phyloP scores from a whole-genome alignment of 1,140 invertebrate genomes.

The Drosophila punjabiensis region DNA sequence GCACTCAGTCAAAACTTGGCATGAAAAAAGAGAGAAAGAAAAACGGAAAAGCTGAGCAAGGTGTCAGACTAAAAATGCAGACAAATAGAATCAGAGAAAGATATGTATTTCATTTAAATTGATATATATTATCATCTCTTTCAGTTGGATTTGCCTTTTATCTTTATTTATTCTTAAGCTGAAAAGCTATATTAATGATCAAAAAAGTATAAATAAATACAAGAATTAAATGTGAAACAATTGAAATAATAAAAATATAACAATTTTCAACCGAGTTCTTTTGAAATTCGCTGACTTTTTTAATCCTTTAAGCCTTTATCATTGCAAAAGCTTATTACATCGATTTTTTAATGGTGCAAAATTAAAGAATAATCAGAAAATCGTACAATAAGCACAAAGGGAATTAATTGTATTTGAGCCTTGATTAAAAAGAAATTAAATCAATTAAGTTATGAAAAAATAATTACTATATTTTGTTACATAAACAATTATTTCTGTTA shows the following conservation, averaged over 20 bases:
- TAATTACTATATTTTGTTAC: background rate
- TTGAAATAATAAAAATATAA: background rate
- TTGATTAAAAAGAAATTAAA: background rate
- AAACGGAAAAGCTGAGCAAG: background rate
- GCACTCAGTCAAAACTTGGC: conserved; percentile 50
- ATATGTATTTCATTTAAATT: background rate
- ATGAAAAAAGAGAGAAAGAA: conserved; percentile 5
- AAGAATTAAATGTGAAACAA: background rate
- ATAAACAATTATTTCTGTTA: background rate
- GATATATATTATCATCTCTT: background rate
- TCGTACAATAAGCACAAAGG: background rate
- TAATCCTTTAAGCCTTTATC: background rate
- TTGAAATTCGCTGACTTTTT: background rate
- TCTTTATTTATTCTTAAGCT: background rate
- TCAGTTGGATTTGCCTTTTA: background rate
- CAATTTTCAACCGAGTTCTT: background rate
- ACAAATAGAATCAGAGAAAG: background rate
- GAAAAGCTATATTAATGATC: background rate
- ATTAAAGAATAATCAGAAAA: background rate
- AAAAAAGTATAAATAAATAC: background rate
- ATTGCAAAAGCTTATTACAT: background rate
- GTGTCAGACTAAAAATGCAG: conserved; percentile 5
- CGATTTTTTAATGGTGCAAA: background rate
- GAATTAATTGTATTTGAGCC: background rate
- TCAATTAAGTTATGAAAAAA: too few relatives aligned